phyloP scores from a whole-genome alignment of 1,140 invertebrate genomes.

The Antheraea pernyi region DNA sequence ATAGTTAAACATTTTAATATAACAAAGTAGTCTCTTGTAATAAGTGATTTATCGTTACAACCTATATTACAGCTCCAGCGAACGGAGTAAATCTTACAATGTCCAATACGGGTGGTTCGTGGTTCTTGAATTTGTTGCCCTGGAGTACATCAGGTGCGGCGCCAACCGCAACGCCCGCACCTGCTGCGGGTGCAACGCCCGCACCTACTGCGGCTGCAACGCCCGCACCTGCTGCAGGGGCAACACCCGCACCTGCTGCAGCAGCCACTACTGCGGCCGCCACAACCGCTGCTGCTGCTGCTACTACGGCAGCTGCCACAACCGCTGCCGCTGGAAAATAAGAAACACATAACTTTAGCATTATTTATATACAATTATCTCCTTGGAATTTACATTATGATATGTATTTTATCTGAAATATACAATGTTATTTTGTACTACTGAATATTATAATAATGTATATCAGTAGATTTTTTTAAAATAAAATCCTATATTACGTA shows the following conservation, averaged over 20 bases:
- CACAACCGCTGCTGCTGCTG: conserved; percentile 16
- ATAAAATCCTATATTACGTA: no score
- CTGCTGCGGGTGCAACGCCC: conserved; percentile 44
- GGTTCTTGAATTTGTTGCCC: conserved; percentile 17
- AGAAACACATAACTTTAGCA: no score
- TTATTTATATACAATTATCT: no score
- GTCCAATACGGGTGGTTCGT: conserved; percentile 7
- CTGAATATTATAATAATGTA: no score
- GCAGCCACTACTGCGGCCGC: conserved; percentile 23
- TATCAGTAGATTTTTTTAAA: no score
- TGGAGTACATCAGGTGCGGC: conserved; percentile 6
- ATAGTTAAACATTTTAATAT: no score
- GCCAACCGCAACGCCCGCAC: conserved; percentile 17
- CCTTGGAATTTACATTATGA: no score
- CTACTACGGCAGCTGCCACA: conserved; percentile 17
- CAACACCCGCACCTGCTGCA: conserved; percentile 23
- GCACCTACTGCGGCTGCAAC: conserved; percentile 39
- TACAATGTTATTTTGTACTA: no score
- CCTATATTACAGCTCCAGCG: conserved; percentile 21
- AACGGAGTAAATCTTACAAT: conserved; percentile 29
- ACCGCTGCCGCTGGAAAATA: conserved; percentile 9
- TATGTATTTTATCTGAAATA: no score
- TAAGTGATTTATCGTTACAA: background rate
- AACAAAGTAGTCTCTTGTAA: no score
- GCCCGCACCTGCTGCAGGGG: conserved; percentile 26